Evolutionary conservation across 2,797 vertebrate species (phyloP).

Genomic region (Falco biarmicus): DNA sequence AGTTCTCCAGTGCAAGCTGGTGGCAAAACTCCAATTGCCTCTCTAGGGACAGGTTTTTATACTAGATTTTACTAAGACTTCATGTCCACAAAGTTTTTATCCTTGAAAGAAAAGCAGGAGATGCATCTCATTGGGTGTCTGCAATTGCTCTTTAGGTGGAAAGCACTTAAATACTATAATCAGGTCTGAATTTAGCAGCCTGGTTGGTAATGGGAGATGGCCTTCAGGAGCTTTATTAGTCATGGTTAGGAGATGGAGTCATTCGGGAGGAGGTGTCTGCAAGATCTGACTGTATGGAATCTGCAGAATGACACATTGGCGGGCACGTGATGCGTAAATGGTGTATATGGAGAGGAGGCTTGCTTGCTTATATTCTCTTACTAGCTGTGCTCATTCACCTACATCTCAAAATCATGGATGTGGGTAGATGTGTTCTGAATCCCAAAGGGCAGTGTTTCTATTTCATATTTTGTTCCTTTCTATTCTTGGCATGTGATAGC

Average conservation of each 20-base stretch:
- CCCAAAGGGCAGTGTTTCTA: not conserved
- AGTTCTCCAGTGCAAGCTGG: not conserved
- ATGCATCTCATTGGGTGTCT: fast-evolving
- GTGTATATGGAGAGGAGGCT: not conserved
- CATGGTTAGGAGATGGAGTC: not conserved
- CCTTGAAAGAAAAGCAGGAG: not conserved
- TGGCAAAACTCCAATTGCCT: not conserved
- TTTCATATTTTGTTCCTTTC: not conserved
- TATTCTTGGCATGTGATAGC: not conserved
- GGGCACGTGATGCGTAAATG: not conserved
- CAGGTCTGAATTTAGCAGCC: not conserved
- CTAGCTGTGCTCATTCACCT: not conserved
- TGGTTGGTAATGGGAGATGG: not conserved
- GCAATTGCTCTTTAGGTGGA: not conserved
- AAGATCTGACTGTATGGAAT: not conserved
- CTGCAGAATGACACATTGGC: fast-evolving
- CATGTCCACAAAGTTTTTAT: not conserved
- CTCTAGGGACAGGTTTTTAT: not conserved
- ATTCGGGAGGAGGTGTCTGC: not conserved
- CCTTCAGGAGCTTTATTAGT: not conserved
- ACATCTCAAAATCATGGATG: not conserved
- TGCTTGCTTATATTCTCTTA: fast-evolving
- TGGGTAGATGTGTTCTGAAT: not conserved
- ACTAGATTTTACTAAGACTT: not conserved
- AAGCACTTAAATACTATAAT: fast-evolving